phyloP scores from a whole-genome alignment of 2,888 invertebrate genomes.

The Coremacera marginata region DNA sequence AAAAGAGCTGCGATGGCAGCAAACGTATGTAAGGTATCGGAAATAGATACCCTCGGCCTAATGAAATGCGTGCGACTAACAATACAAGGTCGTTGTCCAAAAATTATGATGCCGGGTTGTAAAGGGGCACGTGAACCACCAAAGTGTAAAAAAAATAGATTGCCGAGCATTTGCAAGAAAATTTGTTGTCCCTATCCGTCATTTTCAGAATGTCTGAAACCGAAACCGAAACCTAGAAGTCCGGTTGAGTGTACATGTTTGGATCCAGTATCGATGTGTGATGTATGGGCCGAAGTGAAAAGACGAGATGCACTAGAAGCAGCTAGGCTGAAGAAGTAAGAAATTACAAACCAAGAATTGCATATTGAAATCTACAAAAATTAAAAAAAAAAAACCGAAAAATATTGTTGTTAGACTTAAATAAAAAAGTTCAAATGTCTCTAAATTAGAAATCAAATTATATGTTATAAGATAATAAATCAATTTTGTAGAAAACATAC shows the following conservation, averaged over 20 bases:
- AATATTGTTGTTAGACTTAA: background rate
- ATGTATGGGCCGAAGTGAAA: slow-evolving; percentile 48
- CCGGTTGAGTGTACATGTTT: slow-evolving; percentile 52
- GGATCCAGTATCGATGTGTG: slow-evolving; percentile 50
- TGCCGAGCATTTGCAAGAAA: slow-evolving; percentile 44
- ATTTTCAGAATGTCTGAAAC: slow-evolving; percentile 52
- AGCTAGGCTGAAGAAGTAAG: too few relatives aligned
- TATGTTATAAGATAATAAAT: too few relatives aligned
- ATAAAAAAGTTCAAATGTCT: background rate
- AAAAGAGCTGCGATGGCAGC: slow-evolving; percentile 23
- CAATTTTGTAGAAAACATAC: too few relatives aligned
- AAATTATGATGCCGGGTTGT: slow-evolving; percentile 46
- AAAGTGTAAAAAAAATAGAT: slow-evolving; percentile 44
- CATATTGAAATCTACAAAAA: background rate
- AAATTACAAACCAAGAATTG: background rate
- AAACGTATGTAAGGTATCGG: background rate
- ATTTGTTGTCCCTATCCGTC: slow-evolving; percentile 49
- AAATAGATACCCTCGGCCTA: slow-evolving; percentile 34
- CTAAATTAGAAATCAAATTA: background rate
- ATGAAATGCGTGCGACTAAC: slow-evolving; percentile 40
- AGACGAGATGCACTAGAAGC: background rate
- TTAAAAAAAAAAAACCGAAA: background rate
- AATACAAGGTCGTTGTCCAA: slow-evolving; percentile 45
- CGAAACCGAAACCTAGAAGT: slow-evolving; percentile 20
- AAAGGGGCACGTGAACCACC: slow-evolving; percentile 43